Base-by-base conservation (phyloP, 2,797 vertebrate species). In the Rhinichthys osculus region DNA sequence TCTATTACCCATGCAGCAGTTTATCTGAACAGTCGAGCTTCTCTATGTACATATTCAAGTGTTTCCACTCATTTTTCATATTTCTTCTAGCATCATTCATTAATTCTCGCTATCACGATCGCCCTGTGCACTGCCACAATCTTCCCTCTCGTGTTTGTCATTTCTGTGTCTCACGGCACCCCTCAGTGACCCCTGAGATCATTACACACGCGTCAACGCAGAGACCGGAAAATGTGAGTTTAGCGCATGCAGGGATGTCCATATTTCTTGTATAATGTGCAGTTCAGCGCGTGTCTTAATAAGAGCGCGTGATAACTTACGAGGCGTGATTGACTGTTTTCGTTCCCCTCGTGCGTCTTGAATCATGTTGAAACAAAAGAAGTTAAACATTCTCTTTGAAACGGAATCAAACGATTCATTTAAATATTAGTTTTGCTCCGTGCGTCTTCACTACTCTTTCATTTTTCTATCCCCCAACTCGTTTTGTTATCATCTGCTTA, bases 401-500 rank as follows among this genome's bases (percentile, higher is more conserved):
- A 59, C 88, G 81, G 84, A 86, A 88, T 88, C 85, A 87, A 85
- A 84, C 83, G 67, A 57, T 81, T 91, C 69, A 90, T 92, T 92
- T 92, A 78, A 91, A 91, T 91, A 89, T 90, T 84, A 66, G 88
- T 82, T 82, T 90, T 88, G 59, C 10, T 71, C 47, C 52, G 8
- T 71, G 42, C 40, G 44, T 47, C 50, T 38, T 77, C 3, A 1
- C 47, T 0, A 9, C 85, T 81, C 62, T 67, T 80, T 44, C 82
- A 89, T 85, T 89, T 92, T 78, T 81, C 84, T 85, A 79, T 87
- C 85, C 79, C 27, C 69, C 44, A 57, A 71, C 85, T 82, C 91
- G 85, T 92, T 93, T 92, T 92, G 89, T 92, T 83, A 83, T 91
- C 90, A 91, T 81, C 81, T 86, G 82, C 66, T 78, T 82, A 59